Conservation (phyloP, 2,888 invertebrate species). For the Theretra japonica region DNA sequence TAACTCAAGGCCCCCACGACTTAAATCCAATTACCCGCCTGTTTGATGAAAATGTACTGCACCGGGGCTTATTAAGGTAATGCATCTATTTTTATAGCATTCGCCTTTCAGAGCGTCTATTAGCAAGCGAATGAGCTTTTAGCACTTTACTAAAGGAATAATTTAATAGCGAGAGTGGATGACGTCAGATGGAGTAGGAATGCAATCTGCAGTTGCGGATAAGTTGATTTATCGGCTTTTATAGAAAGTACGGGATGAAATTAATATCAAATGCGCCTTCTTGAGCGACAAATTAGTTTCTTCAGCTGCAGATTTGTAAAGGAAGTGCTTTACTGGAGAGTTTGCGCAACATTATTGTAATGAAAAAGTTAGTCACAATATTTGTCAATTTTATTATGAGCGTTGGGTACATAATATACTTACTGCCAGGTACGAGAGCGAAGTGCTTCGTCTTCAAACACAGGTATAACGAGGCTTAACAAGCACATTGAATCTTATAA, state of each 20-base stretch:
- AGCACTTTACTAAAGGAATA: neutral
- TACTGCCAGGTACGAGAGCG: too few species aligned
- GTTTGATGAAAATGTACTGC: neutral
- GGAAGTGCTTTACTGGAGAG: too few species aligned
- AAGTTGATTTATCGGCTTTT: neutral
- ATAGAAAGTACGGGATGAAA: neutral
- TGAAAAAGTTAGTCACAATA: too few species aligned
- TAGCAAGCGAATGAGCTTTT: conserved; percentile 1
- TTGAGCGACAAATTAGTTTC: neutral
- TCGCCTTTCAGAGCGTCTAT: conserved; percentile 2
- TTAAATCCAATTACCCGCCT: neutral
- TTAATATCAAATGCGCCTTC: neutral
- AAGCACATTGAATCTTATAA: too few species aligned
- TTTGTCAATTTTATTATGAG: too few species aligned
- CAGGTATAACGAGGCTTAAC: too few species aligned
- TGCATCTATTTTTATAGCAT: conserved; percentile 13
- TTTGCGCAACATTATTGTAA: too few species aligned
- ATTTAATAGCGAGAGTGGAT: conserved; percentile 13
- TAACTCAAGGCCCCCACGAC: conserved; percentile 7
- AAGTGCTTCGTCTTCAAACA: too few species aligned
- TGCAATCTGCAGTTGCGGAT: neutral
- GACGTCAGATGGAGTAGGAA: neutral
- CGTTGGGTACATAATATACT: too few species aligned
- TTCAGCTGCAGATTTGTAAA: neutral
- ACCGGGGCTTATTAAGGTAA: neutral